Base-by-base conservation (phyloP, 2,888 invertebrate genomes). In the Noctua pronuba region DNA sequence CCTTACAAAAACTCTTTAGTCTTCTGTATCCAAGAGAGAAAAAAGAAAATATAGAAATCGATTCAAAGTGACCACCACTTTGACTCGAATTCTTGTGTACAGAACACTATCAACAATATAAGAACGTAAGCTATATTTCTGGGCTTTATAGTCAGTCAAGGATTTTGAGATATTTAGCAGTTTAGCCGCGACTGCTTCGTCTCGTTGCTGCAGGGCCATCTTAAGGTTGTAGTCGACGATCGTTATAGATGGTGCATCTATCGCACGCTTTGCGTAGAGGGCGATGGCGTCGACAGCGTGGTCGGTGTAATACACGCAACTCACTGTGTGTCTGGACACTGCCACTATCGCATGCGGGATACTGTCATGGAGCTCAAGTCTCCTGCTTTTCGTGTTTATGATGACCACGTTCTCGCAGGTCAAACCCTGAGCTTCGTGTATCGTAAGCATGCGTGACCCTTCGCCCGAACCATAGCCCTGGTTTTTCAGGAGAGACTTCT, bases 401-500 rank as follows among this genome's bases (percentile, higher is more conserved):
- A 86, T 75, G 11, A 82, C 49, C 24, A 82, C 81, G n/a, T 2
- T 44, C 24, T 84, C 49, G 13, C 8, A 69, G 1, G 82, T 82
- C 28, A 82, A 65, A 41, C 84, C 84, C 73, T 85, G 84, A 28
- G 86, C 75, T 62, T 84, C 84, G 44, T 84, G 85, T 64, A 85
- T 85, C n/a, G 85, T 85, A 7, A 85, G 60, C 8, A 41, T 68
- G 41, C 76, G 71, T 3, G 86, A 86, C 11, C 52, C 86, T 5
- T 16, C 2, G 1, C 79, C 85, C 3, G 38, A 35, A 18, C 85
- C 84, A 52, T 83, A 86, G n/a, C 77, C 86, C 62, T 74, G 66
- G 13, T 35, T 31, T 8, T 4, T 49, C 1, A 83, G 74, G 41
- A 18, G 10, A 41, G 60, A n/a, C n/a, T 86, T 85, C 10, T 85